These are phyloP conservation scores for Encarsia formosa DNA, from an alignment of 2,888 invertebrate genomes.

Conservation along the genomic window DNA sequence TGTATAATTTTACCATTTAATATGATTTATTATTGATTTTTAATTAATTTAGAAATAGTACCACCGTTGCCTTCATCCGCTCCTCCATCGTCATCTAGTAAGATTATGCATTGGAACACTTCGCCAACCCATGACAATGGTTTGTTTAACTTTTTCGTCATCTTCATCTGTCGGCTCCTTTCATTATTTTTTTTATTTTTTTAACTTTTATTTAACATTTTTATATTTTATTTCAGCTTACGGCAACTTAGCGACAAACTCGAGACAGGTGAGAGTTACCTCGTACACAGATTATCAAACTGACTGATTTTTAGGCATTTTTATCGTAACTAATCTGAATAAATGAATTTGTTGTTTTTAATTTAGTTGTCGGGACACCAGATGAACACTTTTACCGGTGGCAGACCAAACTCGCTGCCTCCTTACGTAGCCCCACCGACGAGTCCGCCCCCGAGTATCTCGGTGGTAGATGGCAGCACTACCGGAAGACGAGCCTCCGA, in stretches of 20 bases:
- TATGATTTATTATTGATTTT: too few species aligned
- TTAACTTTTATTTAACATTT: conserved; percentile 1
- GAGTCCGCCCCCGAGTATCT: conserved; percentile 33
- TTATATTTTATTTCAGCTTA: conserved; percentile 47
- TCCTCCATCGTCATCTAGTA: conserved; percentile 53
- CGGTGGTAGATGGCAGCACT: conserved; percentile 43
- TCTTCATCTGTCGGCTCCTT: not conserved
- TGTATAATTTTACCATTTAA: too few species aligned
- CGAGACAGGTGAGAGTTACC: conserved; percentile 44
- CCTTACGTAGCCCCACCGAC: conserved; percentile 52
- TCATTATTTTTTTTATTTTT: not conserved
- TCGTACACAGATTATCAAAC: too few species aligned
- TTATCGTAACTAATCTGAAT: not conserved
- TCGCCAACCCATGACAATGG: conserved; percentile 26
- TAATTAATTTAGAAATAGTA: conserved; percentile 58
- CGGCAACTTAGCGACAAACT: conserved; percentile 45
- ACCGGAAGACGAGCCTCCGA: conserved; percentile 47
- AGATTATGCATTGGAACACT: conserved; percentile 44
- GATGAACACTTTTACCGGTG: conserved; percentile 42
- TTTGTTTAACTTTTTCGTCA: not conserved
- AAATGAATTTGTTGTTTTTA: not conserved
- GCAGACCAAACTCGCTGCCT: conserved; percentile 50
- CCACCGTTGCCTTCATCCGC: conserved; percentile 60
- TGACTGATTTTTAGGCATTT: not conserved
- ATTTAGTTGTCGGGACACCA: conserved; percentile 27